phyloP scores from a whole-genome alignment of 2,113 vertebrate species.

The Formicarius rufipectus region DNA sequence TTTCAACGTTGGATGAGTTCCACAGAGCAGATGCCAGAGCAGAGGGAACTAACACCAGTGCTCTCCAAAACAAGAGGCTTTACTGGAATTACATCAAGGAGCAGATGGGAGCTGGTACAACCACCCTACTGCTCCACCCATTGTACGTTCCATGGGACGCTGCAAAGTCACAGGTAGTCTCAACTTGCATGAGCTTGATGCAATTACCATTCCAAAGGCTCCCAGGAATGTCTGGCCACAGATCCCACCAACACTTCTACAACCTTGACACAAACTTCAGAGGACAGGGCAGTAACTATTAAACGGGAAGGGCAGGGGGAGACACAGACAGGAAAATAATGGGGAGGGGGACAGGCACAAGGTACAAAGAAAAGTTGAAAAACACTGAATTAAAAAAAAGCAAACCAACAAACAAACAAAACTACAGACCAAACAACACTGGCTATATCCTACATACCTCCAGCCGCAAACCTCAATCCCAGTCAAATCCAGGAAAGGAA shows the following conservation, averaged over 20 bases:
- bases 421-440: conserved; percentile 68
- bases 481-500: conserved; percentile 62
- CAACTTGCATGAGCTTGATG: neutral
- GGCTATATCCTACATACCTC: conserved; percentile 68
- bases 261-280: neutral
- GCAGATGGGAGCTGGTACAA: neutral
- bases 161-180: neutral
- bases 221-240: neutral
- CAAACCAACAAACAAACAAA: neutral
- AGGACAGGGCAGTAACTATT: neutral
- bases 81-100: neutral
- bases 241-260: conserved; percentile 33
- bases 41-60: neutral
- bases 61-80: neutral
- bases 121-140: neutral
- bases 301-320: neutral
- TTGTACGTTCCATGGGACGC: neutral
- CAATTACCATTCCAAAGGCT: neutral
- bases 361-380: neutral
- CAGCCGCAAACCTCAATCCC: conserved; percentile 71
- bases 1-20: neutral
- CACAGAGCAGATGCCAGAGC: neutral
- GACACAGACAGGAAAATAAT: conserved; percentile 28
- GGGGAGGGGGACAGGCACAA: conserved; percentile 41
- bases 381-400: conserved; percentile 10